phyloP scores from a whole-genome alignment of 2,797 vertebrate genomes.

The Chaunax sp. region DNA sequence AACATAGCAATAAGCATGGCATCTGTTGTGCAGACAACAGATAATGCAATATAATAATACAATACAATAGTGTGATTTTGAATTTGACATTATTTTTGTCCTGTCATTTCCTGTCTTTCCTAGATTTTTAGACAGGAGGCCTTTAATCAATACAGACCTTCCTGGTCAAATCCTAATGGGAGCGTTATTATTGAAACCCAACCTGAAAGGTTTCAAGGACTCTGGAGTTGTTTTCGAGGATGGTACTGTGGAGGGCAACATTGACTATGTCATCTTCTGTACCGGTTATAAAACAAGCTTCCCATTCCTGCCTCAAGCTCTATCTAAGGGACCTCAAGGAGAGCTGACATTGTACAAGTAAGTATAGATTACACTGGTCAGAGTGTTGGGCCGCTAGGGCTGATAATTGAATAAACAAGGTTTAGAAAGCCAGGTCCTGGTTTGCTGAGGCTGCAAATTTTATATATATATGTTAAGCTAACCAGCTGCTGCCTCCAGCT shows the following conservation, averaged over 20 bases:
- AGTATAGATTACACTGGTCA: slow-evolving; percentile 15
- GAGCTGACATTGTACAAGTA: slow-evolving; percentile 81
- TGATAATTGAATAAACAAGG: no score
- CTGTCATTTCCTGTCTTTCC: neutral
- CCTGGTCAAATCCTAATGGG: slow-evolving; percentile 82
- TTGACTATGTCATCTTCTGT: slow-evolving; percentile 84
- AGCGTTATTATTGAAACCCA: slow-evolving; percentile 76
- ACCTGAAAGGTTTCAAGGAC: slow-evolving; percentile 75
- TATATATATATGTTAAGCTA: no score
- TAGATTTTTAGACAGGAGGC: slow-evolving; percentile 73
- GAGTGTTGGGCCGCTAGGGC: no score
- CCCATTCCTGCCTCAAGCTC: slow-evolving; percentile 75
- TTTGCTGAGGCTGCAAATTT: no score
- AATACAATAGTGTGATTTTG: no score
- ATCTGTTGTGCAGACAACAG: no score
- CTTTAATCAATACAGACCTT: slow-evolving; percentile 81
- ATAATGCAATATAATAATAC: no score
- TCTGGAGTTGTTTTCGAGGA: slow-evolving; percentile 82
- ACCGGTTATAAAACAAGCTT: slow-evolving; percentile 81
- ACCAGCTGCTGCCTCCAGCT: no score
- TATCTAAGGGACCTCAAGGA: slow-evolving; percentile 56
- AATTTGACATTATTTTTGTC: no score
- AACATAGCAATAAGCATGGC: no score
- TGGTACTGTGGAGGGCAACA: slow-evolving; percentile 75
- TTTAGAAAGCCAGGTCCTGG: no score